phyloP scores from a whole-genome alignment of 2,888 invertebrate genomes.

The Sphecodes monilicornis region DNA sequence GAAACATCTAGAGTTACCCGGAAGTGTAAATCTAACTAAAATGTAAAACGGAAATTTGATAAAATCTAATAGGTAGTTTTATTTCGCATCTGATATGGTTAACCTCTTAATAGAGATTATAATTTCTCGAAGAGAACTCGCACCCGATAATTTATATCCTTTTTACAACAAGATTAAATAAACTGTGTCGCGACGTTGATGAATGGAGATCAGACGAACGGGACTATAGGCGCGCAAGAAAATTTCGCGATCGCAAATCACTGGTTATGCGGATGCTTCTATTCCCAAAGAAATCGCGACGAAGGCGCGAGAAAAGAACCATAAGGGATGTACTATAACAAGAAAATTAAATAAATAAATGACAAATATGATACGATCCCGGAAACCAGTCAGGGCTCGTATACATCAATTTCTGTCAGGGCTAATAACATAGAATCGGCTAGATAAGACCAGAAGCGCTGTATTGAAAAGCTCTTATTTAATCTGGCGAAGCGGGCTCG shows the following conservation, averaged over 20 bases:
- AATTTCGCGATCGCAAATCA: background rate
- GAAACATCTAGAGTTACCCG: too few species aligned
- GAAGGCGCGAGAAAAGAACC: background rate
- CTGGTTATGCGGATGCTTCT: background rate
- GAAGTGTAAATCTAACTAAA: background rate
- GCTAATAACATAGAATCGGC: conserved; percentile 65
- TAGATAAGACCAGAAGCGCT: conserved; percentile 71
- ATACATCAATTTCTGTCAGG: conserved; percentile 58
- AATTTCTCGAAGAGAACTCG: background rate
- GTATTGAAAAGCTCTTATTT: conserved; percentile 70
- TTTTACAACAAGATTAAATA: background rate
- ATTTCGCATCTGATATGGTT: background rate
- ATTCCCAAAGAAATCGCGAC: background rate
- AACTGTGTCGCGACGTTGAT: background rate
- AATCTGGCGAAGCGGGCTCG: conserved; percentile 62
- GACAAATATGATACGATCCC: background rate
- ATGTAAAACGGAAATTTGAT: background rate
- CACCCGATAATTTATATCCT: background rate
- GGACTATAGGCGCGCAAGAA: background rate
- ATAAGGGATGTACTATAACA: background rate
- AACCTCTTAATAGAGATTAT: background rate
- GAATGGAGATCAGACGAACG: background rate
- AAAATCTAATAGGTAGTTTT: background rate
- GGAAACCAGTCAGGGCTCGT: conserved; percentile 33
- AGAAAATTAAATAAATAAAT: conserved; percentile 16